Base-by-base conservation (phyloP, 37 sponge, comb jelly and placozoan species). In the Cliona cf. orientalis region DNA sequence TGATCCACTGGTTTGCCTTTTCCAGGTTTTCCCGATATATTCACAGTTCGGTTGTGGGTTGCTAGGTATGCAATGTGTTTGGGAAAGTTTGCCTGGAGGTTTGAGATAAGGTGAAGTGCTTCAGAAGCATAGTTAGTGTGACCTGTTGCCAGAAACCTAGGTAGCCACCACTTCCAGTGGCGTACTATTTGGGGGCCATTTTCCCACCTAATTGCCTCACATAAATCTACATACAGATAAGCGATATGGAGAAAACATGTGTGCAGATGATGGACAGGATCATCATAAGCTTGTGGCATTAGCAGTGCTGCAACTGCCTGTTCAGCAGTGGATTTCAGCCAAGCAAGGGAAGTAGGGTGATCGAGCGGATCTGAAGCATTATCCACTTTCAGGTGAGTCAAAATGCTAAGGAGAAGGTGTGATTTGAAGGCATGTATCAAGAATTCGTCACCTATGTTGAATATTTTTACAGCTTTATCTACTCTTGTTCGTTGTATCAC, bases 1-100 rank as follows among this genome's bases (percentile, higher is more conserved):
- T 77, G 78, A 42, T 77, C 78, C 35, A 77, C 37, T 61, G 78
- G 78, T 42, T 79, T 79, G 6, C 69, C 80, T 2, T 49, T 37
- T 11, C 80, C 80, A 36, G 58, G 56, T 5, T 43, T 46, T 21
- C 80, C 80, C 2, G 11, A 21, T 1, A 25, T 66, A 41, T 79
- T 79, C 22, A 79, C 78, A 6, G 78, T 77, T 1, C 78, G 29
- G 43, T 77, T 77, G 36, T 77, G 45, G 2, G 42, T 60, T 3
- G 39, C 58, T 23, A 79, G 42, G 53, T 66, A 79, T 1, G 80
- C 53, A 0, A 66, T 66, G 56, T 45, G 58, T 25, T 46, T 45
- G 2, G 80, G 69, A 40, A 46, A 79, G 9, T 46, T 38, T 6
- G 80, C 69, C 25, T 14, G 1, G 36, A 79, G 22, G 11, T 79